Evolutionary conservation across 2,113 vertebrate genomes (phyloP).

Genomic region (Hemichromis elongatus): DNA sequence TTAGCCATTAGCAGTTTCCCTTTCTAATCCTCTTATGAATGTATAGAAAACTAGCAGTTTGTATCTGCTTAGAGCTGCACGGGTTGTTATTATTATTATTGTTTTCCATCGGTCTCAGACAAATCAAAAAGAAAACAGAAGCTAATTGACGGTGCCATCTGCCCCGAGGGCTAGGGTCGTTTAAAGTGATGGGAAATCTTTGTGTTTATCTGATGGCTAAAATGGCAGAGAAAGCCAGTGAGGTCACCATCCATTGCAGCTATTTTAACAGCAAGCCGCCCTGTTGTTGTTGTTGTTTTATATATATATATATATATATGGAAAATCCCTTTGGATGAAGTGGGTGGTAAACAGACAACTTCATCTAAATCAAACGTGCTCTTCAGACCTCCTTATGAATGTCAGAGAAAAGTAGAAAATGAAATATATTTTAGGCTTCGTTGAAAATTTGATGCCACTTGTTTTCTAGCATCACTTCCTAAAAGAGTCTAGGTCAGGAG

Average conservation of each 20-base stretch:
- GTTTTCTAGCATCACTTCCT: not conserved
- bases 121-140: not conserved
- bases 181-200: not conserved
- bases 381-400: not conserved
- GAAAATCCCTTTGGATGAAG: not conserved
- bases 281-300: too few relatives aligned
- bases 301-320: not conserved
- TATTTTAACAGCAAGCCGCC: not conserved
- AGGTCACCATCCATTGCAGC: not conserved
- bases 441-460: not conserved
- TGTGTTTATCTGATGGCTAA: not conserved
- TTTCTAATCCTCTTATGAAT: not conserved
- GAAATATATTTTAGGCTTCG: not conserved
- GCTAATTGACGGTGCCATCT: not conserved
- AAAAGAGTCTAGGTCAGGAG: constrained; percentile 5
- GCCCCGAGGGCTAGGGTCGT: not conserved
- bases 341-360: not conserved
- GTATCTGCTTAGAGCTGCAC: not conserved
- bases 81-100: not conserved
- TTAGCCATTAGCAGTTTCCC: not conserved
- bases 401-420: not conserved
- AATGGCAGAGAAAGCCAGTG: not conserved
- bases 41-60: not conserved
- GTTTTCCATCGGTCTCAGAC: too few relatives aligned
- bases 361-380: not conserved